Conservation (phyloP, 2,888 invertebrate species). For the Drosophila neonasuta region DNA sequence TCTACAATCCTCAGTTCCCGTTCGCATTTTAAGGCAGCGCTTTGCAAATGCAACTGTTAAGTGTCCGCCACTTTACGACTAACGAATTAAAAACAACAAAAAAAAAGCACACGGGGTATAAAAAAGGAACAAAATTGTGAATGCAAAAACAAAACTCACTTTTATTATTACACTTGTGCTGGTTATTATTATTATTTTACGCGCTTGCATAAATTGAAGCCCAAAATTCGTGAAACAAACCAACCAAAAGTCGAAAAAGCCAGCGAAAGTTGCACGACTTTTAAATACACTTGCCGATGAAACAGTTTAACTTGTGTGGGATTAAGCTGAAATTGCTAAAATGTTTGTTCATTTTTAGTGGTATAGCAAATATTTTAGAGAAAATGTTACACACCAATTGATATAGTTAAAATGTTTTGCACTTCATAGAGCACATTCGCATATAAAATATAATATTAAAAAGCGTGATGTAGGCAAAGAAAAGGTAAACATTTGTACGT, state of each 20-base stretch:
- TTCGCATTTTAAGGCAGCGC: conserved; percentile 10
- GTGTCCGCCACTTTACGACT: conserved; percentile 61
- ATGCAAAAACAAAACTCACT: conserved; percentile 44
- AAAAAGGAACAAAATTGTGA: conserved; percentile 36
- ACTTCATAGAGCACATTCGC: neutral
- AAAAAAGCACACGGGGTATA: conserved; percentile 6
- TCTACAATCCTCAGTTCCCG: conserved; percentile 13
- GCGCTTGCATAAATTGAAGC: conserved; percentile 59
- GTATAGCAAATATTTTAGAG: too few relatives aligned
- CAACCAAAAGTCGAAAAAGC: conserved; percentile 17
- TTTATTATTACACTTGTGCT: conserved; percentile 50
- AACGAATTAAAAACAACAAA: conserved; percentile 53
- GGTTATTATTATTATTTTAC: conserved; percentile 69
- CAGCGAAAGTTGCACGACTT: conserved; percentile 3
- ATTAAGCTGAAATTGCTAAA: neutral
- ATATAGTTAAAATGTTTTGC: neutral
- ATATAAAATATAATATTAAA: conserved; percentile 6
- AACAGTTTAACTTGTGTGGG: neutral
- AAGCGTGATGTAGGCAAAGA: neutral
- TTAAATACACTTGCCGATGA: conserved; percentile 22
- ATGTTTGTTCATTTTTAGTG: neutral
- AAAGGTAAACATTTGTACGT: conserved; percentile 30
- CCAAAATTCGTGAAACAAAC: conserved; percentile 21
- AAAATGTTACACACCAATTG: neutral
- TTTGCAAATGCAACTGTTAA: conserved; percentile 59